Evolutionary conservation across 2,888 invertebrate genomes (phyloP).

Genomic region (Leucophenga montana): DNA sequence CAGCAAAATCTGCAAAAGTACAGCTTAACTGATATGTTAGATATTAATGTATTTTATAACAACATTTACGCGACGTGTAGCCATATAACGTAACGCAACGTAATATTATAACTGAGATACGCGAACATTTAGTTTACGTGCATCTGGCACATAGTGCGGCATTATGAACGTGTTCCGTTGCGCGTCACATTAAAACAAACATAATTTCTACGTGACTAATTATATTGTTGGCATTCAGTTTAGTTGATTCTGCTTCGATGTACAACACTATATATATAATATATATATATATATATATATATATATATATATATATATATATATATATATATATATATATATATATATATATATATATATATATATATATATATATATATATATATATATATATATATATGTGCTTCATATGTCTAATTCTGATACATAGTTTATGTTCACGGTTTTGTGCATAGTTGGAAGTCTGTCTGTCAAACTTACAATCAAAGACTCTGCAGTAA

Average conservation of each 20-base stretch:
- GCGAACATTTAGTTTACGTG: background rate
- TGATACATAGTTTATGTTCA: slow-evolving; percentile 16
- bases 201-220: slow-evolving; percentile 65
- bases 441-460: background rate
- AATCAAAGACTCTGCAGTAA: no score
- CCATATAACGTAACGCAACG: no score
- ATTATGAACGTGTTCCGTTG: slow-evolving; percentile 57
- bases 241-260: slow-evolving; percentile 20
- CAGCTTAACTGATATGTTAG: no score
- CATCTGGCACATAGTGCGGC: slow-evolving; percentile 45
- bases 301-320: no score
- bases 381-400: no score
- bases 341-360: no score
- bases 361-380: no score
- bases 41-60: slow-evolving; percentile 56
- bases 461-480: slow-evolving; percentile 15
- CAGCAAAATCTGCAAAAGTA: no score
- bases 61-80: slow-evolving; percentile 19
- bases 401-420: no score
- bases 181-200: slow-evolving; percentile 52
- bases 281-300: no score
- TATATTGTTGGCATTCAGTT: slow-evolving; percentile 49
- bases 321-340: no score
- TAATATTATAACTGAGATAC: no score
- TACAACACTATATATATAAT: slow-evolving; percentile 7